A percentile compares a stretch with the other conserved stretches of the same genome.
Evolutionary conservation across 2,888 invertebrate genomes (phyloP).

Genomic region (Andrena marginata): DNA sequence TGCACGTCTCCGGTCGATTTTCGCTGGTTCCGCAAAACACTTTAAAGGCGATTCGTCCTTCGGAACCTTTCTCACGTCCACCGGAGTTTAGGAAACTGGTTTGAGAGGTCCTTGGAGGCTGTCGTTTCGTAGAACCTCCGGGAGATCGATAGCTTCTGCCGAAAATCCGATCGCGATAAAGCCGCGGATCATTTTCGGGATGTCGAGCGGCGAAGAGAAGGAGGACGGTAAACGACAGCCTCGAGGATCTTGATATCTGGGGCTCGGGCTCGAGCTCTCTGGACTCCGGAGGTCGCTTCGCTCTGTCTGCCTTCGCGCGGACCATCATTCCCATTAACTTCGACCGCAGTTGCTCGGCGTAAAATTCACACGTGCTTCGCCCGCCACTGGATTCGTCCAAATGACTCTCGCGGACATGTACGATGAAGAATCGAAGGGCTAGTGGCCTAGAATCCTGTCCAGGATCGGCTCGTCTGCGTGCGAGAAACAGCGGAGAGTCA

Average conservation of each 20-base stretch:
- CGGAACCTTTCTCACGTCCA: slow-evolving; percentile 60
- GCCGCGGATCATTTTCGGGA: slow-evolving; percentile 48
- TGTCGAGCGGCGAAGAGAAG: slow-evolving; percentile 5
- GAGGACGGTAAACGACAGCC: slow-evolving; percentile 47
- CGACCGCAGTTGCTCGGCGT: too few species aligned
- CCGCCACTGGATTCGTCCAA: too few species aligned
- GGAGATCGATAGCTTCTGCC: slow-evolving; percentile 68
- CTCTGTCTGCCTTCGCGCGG: too few species aligned
- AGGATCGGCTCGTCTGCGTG: neutral
- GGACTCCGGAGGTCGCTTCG: neutral
- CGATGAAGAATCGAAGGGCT: neutral
- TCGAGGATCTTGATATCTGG: slow-evolving; percentile 22
- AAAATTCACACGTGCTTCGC: neutral
- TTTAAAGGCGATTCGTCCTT: slow-evolving; percentile 57
- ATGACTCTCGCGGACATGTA: too few species aligned
- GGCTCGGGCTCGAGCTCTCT: neutral
- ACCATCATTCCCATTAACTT: too few species aligned
- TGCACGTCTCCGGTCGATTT: slow-evolving; percentile 58
- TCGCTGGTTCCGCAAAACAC: slow-evolving; percentile 40
- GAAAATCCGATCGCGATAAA: slow-evolving; percentile 69
- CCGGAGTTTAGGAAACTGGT: slow-evolving; percentile 70
- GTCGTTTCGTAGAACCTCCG: slow-evolving; percentile 66
- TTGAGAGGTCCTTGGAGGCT: slow-evolving; percentile 65
- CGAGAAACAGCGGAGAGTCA: neutral
- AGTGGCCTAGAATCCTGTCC: neutral